Conservation (phyloP, 2,888 invertebrate species). For the Cenopis cana region DNA sequence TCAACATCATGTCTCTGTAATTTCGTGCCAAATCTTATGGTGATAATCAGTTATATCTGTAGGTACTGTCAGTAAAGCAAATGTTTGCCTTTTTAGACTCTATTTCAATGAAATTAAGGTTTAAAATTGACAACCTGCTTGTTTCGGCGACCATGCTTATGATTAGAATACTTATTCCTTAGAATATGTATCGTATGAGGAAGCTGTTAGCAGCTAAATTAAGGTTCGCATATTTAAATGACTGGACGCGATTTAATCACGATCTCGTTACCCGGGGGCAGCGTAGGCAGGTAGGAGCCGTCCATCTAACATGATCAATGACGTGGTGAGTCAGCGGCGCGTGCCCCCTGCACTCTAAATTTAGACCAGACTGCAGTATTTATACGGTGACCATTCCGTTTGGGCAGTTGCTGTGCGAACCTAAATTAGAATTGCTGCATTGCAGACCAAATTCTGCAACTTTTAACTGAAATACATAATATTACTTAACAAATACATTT, state of each 20-base stretch:
- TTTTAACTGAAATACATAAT: not conserved
- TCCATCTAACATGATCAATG: slow-evolving; percentile 55
- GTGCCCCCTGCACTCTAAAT: slow-evolving; percentile 65
- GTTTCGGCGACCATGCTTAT: not conserved
- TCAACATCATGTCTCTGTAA: not conserved
- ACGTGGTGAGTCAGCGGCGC: slow-evolving; percentile 64
- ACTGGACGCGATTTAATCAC: slow-evolving; percentile 25
- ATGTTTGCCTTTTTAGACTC: not conserved
- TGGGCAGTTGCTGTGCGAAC: slow-evolving; percentile 22
- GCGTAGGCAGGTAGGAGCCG: slow-evolving; percentile 35
- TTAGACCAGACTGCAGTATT: slow-evolving; percentile 54
- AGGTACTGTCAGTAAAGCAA: not conserved
- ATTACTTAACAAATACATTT: not conserved
- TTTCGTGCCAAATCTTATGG: not conserved
- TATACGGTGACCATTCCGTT: slow-evolving; percentile 37
- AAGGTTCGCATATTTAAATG: slow-evolving; percentile 25
- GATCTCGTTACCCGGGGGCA: slow-evolving; percentile 12
- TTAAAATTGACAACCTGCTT: not conserved
- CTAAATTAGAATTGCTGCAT: slow-evolving; percentile 33
- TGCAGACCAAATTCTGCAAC: slow-evolving; percentile 15
- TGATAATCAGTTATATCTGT: not conserved
- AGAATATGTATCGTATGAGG: not conserved
- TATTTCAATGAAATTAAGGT: not conserved
- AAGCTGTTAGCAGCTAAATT: slow-evolving; percentile 16
- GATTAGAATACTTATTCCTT: not conserved